Base-by-base conservation (phyloP, 2,888 invertebrate species). In the Spisula solida region DNA sequence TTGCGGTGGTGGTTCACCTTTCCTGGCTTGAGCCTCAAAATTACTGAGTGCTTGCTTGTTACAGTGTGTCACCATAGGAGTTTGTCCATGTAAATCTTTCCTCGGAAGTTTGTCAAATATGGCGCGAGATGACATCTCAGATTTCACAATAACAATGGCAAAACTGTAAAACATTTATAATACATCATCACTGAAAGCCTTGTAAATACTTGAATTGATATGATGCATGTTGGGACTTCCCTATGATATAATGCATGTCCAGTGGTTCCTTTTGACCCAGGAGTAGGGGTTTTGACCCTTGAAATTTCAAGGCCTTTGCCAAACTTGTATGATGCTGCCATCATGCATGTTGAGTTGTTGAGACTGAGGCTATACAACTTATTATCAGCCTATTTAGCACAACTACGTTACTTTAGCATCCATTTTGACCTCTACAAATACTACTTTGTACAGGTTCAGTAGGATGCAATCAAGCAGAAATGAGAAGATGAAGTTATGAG, bases 41-140 rank as follows among this genome's bases (percentile, higher is more conserved):
- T 97, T 97, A 95, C 97, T 97, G 75, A 98, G 96, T 94, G 98
- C 98, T 97, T 99, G 98, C 97, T 99, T 99, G 92, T 98, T 99
- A 90, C 99, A 99, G 96, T 98, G 98, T 78, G 99, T 99, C 82
- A 99, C 99, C 85, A 98, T 98, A 0, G 99, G 99, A 94, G 98
- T 98, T 96, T 99, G 99, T 56, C 99, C 99, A 96, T 99, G 99
- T 86, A 99, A 97, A 96, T 99, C 99, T 80, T 98, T 98, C 97
- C 99, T 98, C n/a, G 99, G 98, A 92, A 99, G 97, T 94, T 99
- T 98, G 94, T 99, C 99, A 98, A 99, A 98, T 90, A 99, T 98
- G 95, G 98, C 97, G 87, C 99, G 97, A 97, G 99, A 98, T 94
- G 99, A 99, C 92, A 98, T 97, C 95, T 99, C 99, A 0, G 99